phyloP scores from a whole-genome alignment of 2,797 vertebrate genomes.

The Gymnothorax reevesii region DNA sequence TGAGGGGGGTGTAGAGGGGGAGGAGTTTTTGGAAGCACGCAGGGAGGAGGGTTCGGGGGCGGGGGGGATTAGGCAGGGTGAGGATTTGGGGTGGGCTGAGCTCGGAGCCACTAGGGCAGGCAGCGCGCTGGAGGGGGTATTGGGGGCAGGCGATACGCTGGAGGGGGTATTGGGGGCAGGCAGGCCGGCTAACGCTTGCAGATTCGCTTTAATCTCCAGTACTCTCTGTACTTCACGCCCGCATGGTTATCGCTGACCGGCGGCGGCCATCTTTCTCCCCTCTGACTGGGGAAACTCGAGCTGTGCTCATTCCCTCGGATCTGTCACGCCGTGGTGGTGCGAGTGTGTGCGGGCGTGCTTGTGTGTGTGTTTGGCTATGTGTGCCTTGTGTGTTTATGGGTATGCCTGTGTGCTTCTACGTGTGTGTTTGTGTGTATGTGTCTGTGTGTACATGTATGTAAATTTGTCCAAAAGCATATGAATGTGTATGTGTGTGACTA shows the following conservation, averaged over 20 bases:
- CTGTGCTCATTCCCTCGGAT: background rate
- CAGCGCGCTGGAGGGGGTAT: background rate
- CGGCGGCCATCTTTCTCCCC: constrained; percentile 19
- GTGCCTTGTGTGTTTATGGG: background rate
- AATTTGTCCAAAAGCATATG: background rate
- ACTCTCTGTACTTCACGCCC: constrained; percentile 1
- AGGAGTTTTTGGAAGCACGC: no score
- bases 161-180: background rate
- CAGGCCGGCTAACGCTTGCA: background rate
- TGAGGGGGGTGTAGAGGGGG: constrained; percentile 41
- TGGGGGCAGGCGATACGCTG: background rate
- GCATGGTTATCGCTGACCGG: background rate
- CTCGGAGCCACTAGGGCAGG: background rate
- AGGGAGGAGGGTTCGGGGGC: constrained; percentile 42
- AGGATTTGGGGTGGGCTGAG: background rate
- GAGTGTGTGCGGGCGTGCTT: background rate
- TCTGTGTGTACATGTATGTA: background rate
- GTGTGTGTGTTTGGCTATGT: background rate
- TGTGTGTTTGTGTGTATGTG: background rate
- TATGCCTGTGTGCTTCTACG: background rate
- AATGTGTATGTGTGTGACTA: constrained; percentile 32
- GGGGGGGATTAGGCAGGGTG: background rate
- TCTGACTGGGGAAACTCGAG: background rate
- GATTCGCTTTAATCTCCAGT: constrained; percentile 22
- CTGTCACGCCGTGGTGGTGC: background rate